Base-by-base conservation (phyloP, 2,113 vertebrate species). In the Oncorhynchus tshawytscha region DNA sequence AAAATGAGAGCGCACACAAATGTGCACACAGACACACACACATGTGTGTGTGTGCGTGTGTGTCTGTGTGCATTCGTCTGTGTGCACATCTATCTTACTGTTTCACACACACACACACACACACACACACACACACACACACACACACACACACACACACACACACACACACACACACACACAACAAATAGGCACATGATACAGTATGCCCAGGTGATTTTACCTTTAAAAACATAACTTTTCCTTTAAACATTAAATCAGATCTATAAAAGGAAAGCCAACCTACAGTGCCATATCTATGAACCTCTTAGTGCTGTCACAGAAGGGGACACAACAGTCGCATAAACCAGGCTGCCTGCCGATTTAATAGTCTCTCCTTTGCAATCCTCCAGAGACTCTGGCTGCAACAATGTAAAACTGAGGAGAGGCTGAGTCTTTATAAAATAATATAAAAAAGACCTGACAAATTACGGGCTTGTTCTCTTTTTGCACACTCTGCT, bases 401-500 rank as follows among this genome's bases (percentile, higher is more conserved):
- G 84, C 86, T 88, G 85, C 87, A 84, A 89, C 86, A 84, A 85
- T 86, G 89, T 89, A 74, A 84, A 92, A 86, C 79, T 73, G 70
- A 80, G 62, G 82, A 81, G 84, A 78, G 87, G 89, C 88, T 86
- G 88, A 88, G 80, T 91, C 89, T 90, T 91, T 91, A 80, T 88
- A 87, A 88, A 88, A 86, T 83, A 88, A 90, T 84, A 89, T 86
- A 86, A 88, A 90, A 91, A 90, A 89, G 84, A 81, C 87, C 87
- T 87, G 91, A 90, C 88, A 91, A 91, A 92, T 92, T 88, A 87
- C 91, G 90, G 89, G 85, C 89, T 90, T 90, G 88, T 88, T 88
- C 88, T 84, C 75, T 39, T 49, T 90, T 84, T 75, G 72, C 86
- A 88, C 82, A 87, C 86, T 86, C 88, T 87, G 89, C 90, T 86